Evolutionary conservation across 2,113 vertebrate species (phyloP).

Genomic region (Megalops atlanticus): DNA sequence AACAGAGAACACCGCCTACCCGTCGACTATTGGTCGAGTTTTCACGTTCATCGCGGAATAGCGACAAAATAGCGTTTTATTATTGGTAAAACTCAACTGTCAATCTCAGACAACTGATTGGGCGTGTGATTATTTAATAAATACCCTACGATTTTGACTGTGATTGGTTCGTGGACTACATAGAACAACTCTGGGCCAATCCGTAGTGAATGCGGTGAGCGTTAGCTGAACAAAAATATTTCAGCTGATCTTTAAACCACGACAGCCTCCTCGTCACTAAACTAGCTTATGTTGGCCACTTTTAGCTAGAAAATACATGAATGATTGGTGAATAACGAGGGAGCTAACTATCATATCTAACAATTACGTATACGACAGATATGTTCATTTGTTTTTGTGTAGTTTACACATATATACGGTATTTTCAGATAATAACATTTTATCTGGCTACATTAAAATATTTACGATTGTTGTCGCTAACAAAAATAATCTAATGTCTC

Average conservation of each 20-base stretch:
- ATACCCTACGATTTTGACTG: neutral
- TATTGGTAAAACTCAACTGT: constrained; percentile 51
- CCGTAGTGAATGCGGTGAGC: constrained; percentile 10
- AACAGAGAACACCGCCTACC: constrained; percentile 42
- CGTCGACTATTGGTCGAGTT: constrained; percentile 51
- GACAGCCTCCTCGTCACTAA: constrained; percentile 18
- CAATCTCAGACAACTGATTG: neutral
- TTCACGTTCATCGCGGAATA: constrained; percentile 40
- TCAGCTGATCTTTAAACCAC: neutral
- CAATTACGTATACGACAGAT: too few species aligned
- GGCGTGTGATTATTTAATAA: constrained; percentile 7
- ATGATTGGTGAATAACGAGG: too few species aligned
- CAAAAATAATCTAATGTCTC: constrained; percentile 4
- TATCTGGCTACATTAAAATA: too few species aligned
- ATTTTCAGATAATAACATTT: neutral
- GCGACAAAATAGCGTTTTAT: neutral
- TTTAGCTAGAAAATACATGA: neutral
- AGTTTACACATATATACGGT: neutral
- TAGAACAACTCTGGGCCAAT: constrained; percentile 10
- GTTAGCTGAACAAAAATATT: constrained; percentile 16
- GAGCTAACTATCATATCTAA: too few species aligned
- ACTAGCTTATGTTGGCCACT: neutral
- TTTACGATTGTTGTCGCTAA: too few species aligned
- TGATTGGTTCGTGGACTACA: constrained; percentile 16
- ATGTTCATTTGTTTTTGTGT: too few species aligned